phyloP scores from a whole-genome alignment of 2,888 invertebrate genomes.

The Polyploca ridens region DNA sequence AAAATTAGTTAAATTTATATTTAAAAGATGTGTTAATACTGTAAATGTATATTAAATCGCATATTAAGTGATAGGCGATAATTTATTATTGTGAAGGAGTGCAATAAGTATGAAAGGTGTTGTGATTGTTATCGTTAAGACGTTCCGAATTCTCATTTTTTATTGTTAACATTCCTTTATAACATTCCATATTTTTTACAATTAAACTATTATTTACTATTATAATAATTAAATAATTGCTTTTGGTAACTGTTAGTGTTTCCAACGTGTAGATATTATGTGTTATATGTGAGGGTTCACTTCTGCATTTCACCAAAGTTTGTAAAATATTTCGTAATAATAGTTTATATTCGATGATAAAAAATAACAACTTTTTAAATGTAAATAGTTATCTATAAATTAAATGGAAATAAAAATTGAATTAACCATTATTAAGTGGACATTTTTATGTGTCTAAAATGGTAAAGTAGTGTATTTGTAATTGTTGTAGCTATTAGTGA shows the following conservation, averaged over 20 bases:
- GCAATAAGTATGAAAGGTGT: slow-evolving; percentile 82
- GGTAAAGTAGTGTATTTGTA: slow-evolving; percentile 83
- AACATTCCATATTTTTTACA: slow-evolving; percentile 64
- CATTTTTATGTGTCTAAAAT: slow-evolving; percentile 77
- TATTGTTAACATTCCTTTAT: slow-evolving; percentile 74
- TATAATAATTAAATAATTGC: slow-evolving; percentile 32
- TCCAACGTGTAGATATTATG: slow-evolving; percentile 65
- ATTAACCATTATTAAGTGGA: slow-evolving; percentile 74
- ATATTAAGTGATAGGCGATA: slow-evolving; percentile 74
- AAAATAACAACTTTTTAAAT: slow-evolving; percentile 61
- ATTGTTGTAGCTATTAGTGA: slow-evolving; percentile 82
- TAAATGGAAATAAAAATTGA: slow-evolving; percentile 67
- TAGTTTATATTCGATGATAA: slow-evolving; percentile 77
- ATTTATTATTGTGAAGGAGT: slow-evolving; percentile 81
- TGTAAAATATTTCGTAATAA: slow-evolving; percentile 83
- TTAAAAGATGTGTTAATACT: slow-evolving; percentile 81
- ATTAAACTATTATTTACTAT: slow-evolving; percentile 30
- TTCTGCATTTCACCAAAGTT: slow-evolving; percentile 83
- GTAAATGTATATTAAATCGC: slow-evolving; percentile 81
- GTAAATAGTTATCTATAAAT: slow-evolving; percentile 81
- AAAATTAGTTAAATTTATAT: slow-evolving; percentile 82
- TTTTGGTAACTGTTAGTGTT: slow-evolving; percentile 21
- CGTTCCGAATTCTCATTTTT: slow-evolving; percentile 58
- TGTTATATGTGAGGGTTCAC: slow-evolving; percentile 75
- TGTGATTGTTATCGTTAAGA: slow-evolving; percentile 80